Conservation (phyloP, 1,140 invertebrate genomes). For the Papilio aristodemus region DNA sequence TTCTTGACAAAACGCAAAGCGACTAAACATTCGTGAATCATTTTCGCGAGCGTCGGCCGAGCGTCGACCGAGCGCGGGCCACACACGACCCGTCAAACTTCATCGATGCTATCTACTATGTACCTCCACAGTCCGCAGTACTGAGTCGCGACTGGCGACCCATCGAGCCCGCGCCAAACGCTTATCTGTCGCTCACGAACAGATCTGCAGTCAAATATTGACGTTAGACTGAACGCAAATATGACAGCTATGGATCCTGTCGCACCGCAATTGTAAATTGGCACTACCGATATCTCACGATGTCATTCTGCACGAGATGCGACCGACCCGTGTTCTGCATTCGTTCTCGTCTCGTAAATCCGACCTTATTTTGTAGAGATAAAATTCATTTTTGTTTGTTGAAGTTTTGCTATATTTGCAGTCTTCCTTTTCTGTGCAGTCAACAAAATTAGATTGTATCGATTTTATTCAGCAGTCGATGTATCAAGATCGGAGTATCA, state of each 20-base stretch:
- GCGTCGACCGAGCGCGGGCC: neutral
- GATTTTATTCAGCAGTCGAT: constrained; percentile 9
- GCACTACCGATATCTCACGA: constrained; percentile 24
- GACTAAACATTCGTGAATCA: constrained; percentile 10
- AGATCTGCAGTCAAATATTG: constrained; percentile 26
- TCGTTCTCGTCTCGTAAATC: neutral
- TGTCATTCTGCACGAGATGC: constrained; percentile 21
- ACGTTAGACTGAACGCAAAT: constrained; percentile 26
- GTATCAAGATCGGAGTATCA: constrained; percentile 12
- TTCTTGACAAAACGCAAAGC: neutral
- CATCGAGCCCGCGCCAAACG: neutral
- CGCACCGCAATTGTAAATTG: constrained; percentile 23
- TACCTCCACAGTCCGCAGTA: neutral
- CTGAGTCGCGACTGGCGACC: too few species aligned
- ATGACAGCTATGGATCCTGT: constrained; percentile 25
- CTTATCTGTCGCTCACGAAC: constrained; percentile 12
- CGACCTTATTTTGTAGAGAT: neutral
- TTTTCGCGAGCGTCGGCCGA: neutral
- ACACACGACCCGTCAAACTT: constrained; percentile 27
- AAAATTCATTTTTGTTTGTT: neutral
- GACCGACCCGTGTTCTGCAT: constrained; percentile 1
- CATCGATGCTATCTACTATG: constrained; percentile 27
- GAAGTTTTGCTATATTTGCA: neutral
- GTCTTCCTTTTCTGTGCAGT: constrained; percentile 16
- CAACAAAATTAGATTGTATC: constrained; percentile 22